phyloP scores from a whole-genome alignment of 2,888 invertebrate species.

The Polydrusus cervinus region DNA sequence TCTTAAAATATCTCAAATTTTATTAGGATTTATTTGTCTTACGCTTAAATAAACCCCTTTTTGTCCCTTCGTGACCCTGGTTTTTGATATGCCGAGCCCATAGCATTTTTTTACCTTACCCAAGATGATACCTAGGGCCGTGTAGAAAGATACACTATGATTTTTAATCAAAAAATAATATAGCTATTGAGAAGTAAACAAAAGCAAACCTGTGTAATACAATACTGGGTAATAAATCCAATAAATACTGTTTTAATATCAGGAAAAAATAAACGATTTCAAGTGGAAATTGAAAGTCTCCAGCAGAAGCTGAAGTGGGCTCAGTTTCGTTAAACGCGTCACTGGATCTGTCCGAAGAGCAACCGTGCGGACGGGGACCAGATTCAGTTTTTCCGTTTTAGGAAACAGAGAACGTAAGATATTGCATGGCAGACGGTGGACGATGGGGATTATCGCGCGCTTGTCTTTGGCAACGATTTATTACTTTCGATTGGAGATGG shows the following conservation, averaged over 20 bases:
- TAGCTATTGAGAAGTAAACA: too few relatives aligned
- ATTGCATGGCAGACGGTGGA: conserved; percentile 43
- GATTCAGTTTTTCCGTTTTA: conserved; percentile 66
- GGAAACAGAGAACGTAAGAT: conserved; percentile 59
- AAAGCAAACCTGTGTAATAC: too few relatives aligned
- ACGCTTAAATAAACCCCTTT: too few relatives aligned
- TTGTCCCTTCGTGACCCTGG: too few relatives aligned
- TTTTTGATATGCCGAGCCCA: too few relatives aligned
- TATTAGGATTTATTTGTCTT: too few relatives aligned
- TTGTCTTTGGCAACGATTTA: conserved; percentile 67
- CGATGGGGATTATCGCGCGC: conserved; percentile 61
- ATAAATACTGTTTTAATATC: conserved; percentile 18
- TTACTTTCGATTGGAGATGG: conserved; percentile 57
- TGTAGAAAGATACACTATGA: too few relatives aligned
- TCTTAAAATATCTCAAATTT: too few relatives aligned
- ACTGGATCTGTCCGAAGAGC: conserved; percentile 62
- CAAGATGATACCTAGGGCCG: too few relatives aligned
- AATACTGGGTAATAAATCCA: conserved; percentile 14
- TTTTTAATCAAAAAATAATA: too few relatives aligned
- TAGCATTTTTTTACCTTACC: too few relatives aligned
- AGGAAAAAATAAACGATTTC: conserved; percentile 25
- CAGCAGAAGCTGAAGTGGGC: conserved; percentile 42
- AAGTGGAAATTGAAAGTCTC: conserved; percentile 46
- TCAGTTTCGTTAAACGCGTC: conserved; percentile 63
- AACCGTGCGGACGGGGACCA: conserved; percentile 65